A percentile compares a stretch with the other conserved stretches of the same genome.
Conservation (phyloP, 2,797 vertebrate genomes). For the Apogon talboti region DNA sequence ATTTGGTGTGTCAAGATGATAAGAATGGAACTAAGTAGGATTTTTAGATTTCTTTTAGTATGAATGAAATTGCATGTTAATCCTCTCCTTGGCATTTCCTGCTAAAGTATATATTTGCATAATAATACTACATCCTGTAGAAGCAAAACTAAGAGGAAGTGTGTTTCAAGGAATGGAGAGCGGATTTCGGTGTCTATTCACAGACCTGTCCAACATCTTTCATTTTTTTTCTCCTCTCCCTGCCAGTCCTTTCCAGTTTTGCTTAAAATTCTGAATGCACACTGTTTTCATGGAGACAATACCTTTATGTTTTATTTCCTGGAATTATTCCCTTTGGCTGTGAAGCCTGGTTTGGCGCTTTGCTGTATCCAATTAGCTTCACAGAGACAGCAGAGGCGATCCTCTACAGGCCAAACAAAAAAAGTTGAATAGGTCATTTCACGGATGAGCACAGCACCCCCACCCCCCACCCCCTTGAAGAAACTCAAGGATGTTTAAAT, state of each 20-base stretch:
- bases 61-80: constrained; percentile 59
- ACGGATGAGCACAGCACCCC: constrained; percentile 59
- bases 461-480: constrained; percentile 19
- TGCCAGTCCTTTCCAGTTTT: constrained; percentile 56
- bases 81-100: constrained; percentile 61
- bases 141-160: constrained; percentile 44
- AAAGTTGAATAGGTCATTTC: constrained; percentile 78
- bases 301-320: constrained; percentile 74
- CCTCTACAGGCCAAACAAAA: constrained; percentile 64
- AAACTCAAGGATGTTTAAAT: constrained; percentile 67
- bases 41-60: constrained; percentile 51
- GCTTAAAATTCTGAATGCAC: constrained; percentile 66
- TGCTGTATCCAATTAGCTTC: constrained; percentile 76
- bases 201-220: constrained; percentile 58
- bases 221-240: constrained; percentile 20
- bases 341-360: constrained; percentile 49
- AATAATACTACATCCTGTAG: constrained; percentile 64
- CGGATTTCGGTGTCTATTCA: constrained; percentile 62
- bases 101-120: constrained; percentile 66
- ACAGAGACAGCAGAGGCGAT: constrained; percentile 64
- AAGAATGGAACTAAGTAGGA: constrained; percentile 28
- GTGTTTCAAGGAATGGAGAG: constrained; percentile 30
- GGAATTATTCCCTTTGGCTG: constrained; percentile 64
- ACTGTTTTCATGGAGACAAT: constrained; percentile 68
- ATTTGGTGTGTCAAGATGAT: constrained; percentile 43